Conservation (phyloP, 2,888 invertebrate genomes). For the Erebia ligea region DNA sequence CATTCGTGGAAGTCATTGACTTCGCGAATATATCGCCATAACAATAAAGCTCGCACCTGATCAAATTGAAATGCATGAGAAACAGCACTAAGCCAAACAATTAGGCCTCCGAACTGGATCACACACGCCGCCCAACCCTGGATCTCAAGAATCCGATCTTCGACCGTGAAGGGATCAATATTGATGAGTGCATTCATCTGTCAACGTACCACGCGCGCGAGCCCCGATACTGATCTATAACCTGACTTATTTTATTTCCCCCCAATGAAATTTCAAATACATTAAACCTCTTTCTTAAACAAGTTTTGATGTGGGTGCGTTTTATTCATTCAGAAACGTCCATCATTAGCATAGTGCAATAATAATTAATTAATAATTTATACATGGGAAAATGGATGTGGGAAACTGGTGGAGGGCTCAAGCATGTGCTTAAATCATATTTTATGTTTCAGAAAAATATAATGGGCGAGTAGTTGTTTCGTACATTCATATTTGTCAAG, state of each 20-base stretch:
- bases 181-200: slow-evolving; percentile 76
- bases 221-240: slow-evolving; percentile 39
- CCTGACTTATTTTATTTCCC: slow-evolving; percentile 43
- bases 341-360: not conserved
- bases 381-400: slow-evolving; percentile 1
- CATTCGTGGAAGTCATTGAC: no score
- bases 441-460: no score
- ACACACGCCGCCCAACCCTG: slow-evolving; percentile 44
- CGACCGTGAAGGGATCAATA: slow-evolving; percentile 62
- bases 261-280: slow-evolving; percentile 28
- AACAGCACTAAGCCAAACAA: slow-evolving; percentile 45
- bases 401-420: not conserved
- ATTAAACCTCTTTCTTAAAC: slow-evolving; percentile 9
- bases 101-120: slow-evolving; percentile 62
- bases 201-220: slow-evolving; percentile 52
- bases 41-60: not conserved
- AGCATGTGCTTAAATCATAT: no score
- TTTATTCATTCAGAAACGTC: slow-evolving; percentile 15
- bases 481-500: no score
- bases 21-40: not conserved
- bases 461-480: no score
- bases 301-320: not conserved
- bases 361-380: slow-evolving; percentile 3
- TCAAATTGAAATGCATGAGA: slow-evolving; percentile 50
- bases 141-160: slow-evolving; percentile 31